These are phyloP conservation scores for Rhinophrynus dorsalis DNA, from an alignment of 2,797 vertebrate species.

Conservation along the genomic window DNA sequence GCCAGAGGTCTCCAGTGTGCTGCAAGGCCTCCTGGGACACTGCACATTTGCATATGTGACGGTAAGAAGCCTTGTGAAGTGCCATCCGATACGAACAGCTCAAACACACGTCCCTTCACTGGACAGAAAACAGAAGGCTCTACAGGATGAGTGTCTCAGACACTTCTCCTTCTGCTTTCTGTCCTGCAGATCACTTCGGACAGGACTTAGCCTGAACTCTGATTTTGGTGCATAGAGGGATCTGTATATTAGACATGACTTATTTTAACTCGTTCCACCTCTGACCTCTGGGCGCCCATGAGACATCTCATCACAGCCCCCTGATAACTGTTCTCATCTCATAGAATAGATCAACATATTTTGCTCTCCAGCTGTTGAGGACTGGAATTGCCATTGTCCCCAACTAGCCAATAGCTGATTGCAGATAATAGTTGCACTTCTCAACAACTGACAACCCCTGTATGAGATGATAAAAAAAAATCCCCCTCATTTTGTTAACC, in stretches of 20 bases:
- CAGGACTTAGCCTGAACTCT: conserved; percentile 26
- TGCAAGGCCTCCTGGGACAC: conserved; percentile 25
- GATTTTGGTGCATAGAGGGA: neutral
- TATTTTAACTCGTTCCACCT: conserved; percentile 28
- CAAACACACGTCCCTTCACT: conserved; percentile 10
- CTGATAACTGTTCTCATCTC: too few relatives aligned
- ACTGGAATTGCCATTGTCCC: too few relatives aligned
- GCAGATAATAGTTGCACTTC: too few relatives aligned
- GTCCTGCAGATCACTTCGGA: conserved; percentile 15
- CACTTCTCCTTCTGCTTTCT: conserved; percentile 6
- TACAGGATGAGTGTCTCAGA: neutral
- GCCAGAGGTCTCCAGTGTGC: conserved; percentile 23
- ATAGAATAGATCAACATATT: too few relatives aligned
- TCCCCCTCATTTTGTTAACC: too few relatives aligned
- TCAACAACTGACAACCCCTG: too few relatives aligned
- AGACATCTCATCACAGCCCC: too few relatives aligned
- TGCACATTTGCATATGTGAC: conserved; percentile 38
- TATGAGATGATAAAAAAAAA: too few relatives aligned
- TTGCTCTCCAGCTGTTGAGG: too few relatives aligned
- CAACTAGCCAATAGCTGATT: too few relatives aligned
- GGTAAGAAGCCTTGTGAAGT: conserved; percentile 17
- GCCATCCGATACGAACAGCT: conserved; percentile 28
- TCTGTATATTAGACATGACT: conserved; percentile 15
- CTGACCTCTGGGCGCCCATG: conserved; percentile 15
- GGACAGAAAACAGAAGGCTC: conserved; percentile 33